phyloP scores from a whole-genome alignment of 2,797 vertebrate species.

The Aldrovandia affinis region DNA sequence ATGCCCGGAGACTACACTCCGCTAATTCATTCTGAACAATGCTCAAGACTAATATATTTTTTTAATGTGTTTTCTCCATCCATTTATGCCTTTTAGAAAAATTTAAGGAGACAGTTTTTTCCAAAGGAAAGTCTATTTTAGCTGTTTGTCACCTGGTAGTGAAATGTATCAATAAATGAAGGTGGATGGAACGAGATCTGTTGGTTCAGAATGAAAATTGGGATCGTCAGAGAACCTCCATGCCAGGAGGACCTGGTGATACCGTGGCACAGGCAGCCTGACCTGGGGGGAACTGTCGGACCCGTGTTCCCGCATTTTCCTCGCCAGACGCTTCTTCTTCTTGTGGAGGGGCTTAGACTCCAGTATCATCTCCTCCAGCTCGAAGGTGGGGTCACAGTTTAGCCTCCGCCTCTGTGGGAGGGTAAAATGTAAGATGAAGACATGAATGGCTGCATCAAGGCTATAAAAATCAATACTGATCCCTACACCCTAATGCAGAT shows the following conservation, averaged over 20 bases:
- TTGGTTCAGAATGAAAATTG: neutral
- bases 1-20: neutral
- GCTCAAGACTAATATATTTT: neutral
- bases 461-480: neutral
- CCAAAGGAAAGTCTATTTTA: neutral
- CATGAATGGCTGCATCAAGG: neutral
- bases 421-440: neutral
- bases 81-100: neutral
- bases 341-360: slow-evolving; percentile 97
- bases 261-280: slow-evolving; percentile 34
- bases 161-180: neutral
- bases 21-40: slow-evolving; percentile 39
- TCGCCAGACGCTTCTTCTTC: slow-evolving; percentile 94
- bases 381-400: slow-evolving; percentile 95
- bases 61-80: neutral
- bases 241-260: neutral
- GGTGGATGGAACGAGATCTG: no score
- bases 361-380: slow-evolving; percentile 98
- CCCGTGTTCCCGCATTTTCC: slow-evolving; percentile 81
- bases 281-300: slow-evolving; percentile 87
- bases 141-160: neutral
- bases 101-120: neutral
- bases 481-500: neutral
- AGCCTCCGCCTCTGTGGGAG: slow-evolving; percentile 83
- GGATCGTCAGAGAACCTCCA: neutral